Base-by-base conservation (phyloP, 1,140 invertebrate genomes). In the Octopus bimaculoides region DNA sequence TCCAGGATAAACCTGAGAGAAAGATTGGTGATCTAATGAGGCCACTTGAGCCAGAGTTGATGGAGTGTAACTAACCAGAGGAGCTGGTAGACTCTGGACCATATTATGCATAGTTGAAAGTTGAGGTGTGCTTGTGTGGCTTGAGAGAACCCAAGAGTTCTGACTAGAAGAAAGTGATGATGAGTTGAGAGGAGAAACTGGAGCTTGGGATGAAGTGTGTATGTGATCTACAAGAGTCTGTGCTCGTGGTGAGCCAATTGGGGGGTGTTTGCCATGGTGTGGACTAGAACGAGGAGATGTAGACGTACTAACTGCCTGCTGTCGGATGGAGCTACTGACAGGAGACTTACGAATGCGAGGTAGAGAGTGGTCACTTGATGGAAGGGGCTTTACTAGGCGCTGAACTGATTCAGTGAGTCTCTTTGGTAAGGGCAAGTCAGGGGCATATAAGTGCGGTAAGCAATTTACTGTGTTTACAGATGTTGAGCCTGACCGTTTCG, bases 391-490 rank as follows among this genome's bases (percentile, higher is more conserved):
- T 12, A 85, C 84, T 54, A 85, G 54, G 53, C 83, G 77, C 78
- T 85, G 84, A 77, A 85, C 82, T 53, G 84, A 85, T 73, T 85
- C 84, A 73, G 84, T 85, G 12, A 85, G 77, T 71, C 83, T 80
- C 14, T 82, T 79, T 20, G 84, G 84, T 20, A 84, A 81, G 5
- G 84, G 84, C 41, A 85, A 66, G 66, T 81, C 84, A 61, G 84
- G 81, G 71, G 84, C 84, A 81, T 84, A 85, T 14, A 85, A 81
- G 77, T 85, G 84, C 53, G 83, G 83, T 74, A 85, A 77, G 81
- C 83, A 83, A 77, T 85, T 85, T 7, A 85, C 83, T 55, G 61
- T 78, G 77, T 84, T 85, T 52, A 83, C 82, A 12, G 81, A 81
- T 52, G 82, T 82, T 14, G 83, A 83, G 41, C 77, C 54, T 14